Evolutionary conservation across 2,888 invertebrate genomes (phyloP), one percentile per base, ranked within the genome.

Genomic region (Camptogramma bilineatum): DNA sequence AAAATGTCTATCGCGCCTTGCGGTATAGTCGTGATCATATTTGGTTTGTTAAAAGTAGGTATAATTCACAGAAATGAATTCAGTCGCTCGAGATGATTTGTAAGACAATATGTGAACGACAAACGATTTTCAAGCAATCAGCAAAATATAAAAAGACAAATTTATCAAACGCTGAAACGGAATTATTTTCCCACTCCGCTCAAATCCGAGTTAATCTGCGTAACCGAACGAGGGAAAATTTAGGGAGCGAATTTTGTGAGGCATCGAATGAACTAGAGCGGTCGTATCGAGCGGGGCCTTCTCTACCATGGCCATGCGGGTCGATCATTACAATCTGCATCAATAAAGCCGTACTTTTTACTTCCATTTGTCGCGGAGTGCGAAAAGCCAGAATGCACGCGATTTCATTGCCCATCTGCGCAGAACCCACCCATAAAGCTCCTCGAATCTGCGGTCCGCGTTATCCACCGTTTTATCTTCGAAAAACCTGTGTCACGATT

Each of bases 141-240:
- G 51, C 44, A 50, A 59, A 62, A 69, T 53, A 56, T 50, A 56
- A 55, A 69, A 62, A 64, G 60, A 66, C 59, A 60, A 65, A 66
- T 65, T 66, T 64, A 68, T 68, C 60, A 64, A 69, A 67, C 67
- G 64, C 65, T 57, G 68, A 66, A 69, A 57, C 63, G 63, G 65
- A 71, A 69, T 69, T 73, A 73, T 73, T 69, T 71, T 66, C 72
- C 66, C 69, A 66, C 62, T 68, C 63, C 64, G 65, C 59, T 59
- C 59, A 61, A 73, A 66, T 71, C 69, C 68, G 50, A 65, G 68
- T 71, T 71, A 71, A 73, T 73, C 73, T 71, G 68, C 68, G 65
- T 68, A 65, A 65, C 71, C 66, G 62, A 65, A 69, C 59, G 64
- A 62, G 59, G 62, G 64, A 62, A 68, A 65, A 65, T 72, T 72